Evolutionary conservation across 2,888 invertebrate species (phyloP).

Genomic region (Himalopsyche japonica): DNA sequence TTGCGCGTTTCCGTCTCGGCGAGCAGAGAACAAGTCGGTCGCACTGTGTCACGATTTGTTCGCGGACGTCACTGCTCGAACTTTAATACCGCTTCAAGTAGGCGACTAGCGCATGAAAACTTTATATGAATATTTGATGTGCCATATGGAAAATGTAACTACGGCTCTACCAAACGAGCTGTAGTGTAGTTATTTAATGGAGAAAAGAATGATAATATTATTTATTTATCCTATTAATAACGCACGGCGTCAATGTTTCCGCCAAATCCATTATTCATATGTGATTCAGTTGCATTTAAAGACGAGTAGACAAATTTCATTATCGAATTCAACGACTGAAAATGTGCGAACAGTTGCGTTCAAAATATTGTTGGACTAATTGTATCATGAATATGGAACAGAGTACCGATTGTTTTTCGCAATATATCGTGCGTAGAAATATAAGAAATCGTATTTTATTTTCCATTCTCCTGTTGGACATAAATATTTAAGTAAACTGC

Average conservation of each 20-base stretch:
- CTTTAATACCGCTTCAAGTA: neutral
- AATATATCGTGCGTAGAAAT: neutral
- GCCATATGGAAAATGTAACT: neutral
- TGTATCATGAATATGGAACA: neutral
- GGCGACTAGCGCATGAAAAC: neutral
- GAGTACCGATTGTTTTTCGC: neutral
- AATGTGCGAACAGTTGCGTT: neutral
- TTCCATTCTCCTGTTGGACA: too few relatives aligned
- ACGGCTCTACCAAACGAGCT: neutral
- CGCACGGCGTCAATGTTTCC: neutral
- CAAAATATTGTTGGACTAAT: neutral
- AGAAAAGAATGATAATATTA: neutral
- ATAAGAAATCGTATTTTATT: neutral
- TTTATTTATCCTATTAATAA: neutral
- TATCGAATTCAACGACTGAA: neutral
- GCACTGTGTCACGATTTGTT: neutral
- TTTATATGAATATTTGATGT: neutral
- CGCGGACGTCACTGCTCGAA: neutral
- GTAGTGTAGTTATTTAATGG: neutral
- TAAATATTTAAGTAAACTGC: too few relatives aligned
- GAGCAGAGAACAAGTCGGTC: neutral
- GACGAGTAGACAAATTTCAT: neutral
- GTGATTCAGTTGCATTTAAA: neutral
- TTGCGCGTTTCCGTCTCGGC: conserved; percentile 24
- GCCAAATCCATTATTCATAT: neutral